Evolutionary conservation across 2,888 invertebrate genomes (phyloP).

Genomic region (Rosalia funebris): DNA sequence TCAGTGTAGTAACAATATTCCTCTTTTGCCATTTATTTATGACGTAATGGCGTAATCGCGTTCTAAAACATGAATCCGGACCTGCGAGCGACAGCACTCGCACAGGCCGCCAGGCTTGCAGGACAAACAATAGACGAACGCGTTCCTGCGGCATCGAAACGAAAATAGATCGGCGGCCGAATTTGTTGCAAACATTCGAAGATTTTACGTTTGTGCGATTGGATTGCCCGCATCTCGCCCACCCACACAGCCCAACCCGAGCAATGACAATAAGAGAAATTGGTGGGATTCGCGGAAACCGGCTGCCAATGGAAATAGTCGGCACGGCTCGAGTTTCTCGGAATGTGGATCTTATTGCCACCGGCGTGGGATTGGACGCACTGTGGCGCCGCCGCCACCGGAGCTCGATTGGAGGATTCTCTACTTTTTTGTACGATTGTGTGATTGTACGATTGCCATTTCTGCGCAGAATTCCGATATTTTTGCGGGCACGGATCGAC

Average conservation of each 20-base stretch:
- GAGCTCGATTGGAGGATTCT: constrained; percentile 57
- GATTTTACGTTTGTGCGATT: constrained; percentile 42
- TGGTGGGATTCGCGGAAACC: constrained; percentile 61
- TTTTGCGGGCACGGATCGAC: no score
- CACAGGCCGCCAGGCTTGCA: no score
- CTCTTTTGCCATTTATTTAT: no score
- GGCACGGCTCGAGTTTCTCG: constrained; percentile 61
- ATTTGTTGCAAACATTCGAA: constrained; percentile 34
- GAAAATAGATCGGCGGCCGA: no score
- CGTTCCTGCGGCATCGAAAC: no score
- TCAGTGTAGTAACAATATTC: no score
- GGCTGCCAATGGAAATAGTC: constrained; percentile 60
- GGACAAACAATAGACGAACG: no score
- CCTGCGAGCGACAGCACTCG: no score
- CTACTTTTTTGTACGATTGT: constrained; percentile 57
- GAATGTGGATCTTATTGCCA: constrained; percentile 63
- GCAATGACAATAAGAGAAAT: constrained; percentile 65
- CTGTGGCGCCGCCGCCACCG: constrained; percentile 54
- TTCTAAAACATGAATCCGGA: no score
- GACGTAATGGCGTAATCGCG: no score
- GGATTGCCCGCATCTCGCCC: constrained; percentile 25
- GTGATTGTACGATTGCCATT: constrained; percentile 51
- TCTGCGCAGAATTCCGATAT: constrained; percentile 40
- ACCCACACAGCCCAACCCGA: constrained; percentile 48
- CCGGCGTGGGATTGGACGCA: constrained; percentile 59